Evolutionary conservation across 2,113 vertebrate genomes (phyloP).

Genomic region (Microtus richardsoni): DNA sequence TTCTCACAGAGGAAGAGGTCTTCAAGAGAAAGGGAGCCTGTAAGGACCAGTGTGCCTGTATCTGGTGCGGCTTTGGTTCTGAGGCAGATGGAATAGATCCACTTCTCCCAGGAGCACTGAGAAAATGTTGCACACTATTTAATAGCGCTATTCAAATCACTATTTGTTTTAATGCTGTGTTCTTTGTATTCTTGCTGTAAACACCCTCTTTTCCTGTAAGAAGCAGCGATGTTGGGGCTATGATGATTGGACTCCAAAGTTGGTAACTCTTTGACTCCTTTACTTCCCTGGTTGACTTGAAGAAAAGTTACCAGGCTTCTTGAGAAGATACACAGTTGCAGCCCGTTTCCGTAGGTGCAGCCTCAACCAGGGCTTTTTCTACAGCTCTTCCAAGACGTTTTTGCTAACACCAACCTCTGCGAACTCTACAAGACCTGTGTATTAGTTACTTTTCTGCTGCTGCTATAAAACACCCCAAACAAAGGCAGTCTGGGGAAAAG

Average conservation of each 20-base stretch:
- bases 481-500: not conserved
- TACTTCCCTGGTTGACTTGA: not conserved
- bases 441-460: not conserved
- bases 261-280: not conserved
- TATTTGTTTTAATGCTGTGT: not conserved
- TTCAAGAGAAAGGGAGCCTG: not conserved
- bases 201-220: not conserved
- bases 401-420: not conserved
- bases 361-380: not conserved
- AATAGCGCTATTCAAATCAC: too few species aligned
- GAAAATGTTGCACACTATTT: not conserved
- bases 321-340: not conserved
- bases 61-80: not conserved
- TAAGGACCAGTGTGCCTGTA: not conserved
- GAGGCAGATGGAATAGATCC: not conserved
- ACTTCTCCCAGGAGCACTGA: not conserved
- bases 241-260: not conserved
- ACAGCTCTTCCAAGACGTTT: not conserved
- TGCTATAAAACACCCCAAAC: not conserved
- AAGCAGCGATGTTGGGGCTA: not conserved
- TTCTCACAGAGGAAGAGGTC: not conserved
- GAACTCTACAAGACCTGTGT: not conserved
- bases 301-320: not conserved
- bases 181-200: not conserved
- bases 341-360: not conserved